Evolutionary conservation across 2,888 invertebrate species (phyloP).

Genomic region (Steinernema carpocapsae): DNA sequence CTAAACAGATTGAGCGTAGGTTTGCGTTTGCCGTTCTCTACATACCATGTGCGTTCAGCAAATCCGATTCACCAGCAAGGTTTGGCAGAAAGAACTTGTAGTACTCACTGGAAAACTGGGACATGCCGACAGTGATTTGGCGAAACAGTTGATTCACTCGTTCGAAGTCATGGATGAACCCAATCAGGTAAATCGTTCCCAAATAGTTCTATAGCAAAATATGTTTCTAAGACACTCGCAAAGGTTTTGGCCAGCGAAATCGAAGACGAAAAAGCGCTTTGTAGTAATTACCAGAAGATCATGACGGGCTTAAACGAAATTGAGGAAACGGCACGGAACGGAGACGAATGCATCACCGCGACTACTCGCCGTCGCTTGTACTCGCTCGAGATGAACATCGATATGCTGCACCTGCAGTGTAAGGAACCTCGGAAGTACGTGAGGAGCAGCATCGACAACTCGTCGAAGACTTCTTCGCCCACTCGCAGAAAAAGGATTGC

Average conservation of each 20-base stretch:
- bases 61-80: background rate
- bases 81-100: background rate
- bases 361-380: conserved; percentile 35
- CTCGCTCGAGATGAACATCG: conserved; percentile 47
- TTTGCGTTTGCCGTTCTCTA: background rate
- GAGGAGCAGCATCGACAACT: conserved; percentile 46
- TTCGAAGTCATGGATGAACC: background rate
- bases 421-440: conserved; percentile 43
- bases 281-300: conserved; percentile 46
- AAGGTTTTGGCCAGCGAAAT: conserved; percentile 40
- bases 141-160: background rate
- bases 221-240: conserved; percentile 22
- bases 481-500: conserved; percentile 44
- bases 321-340: conserved; percentile 35
- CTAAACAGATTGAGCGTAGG: background rate
- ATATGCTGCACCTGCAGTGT: conserved; percentile 49
- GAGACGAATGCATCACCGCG: conserved; percentile 37
- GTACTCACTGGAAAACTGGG: background rate
- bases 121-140: background rate
- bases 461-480: conserved; percentile 41
- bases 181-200: background rate
- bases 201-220: background rate
- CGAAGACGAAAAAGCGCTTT: conserved; percentile 48
- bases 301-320: conserved; percentile 40
- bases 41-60: background rate